Base-by-base conservation (phyloP, 2,888 invertebrate species). In the Drosophila crucigera region DNA sequence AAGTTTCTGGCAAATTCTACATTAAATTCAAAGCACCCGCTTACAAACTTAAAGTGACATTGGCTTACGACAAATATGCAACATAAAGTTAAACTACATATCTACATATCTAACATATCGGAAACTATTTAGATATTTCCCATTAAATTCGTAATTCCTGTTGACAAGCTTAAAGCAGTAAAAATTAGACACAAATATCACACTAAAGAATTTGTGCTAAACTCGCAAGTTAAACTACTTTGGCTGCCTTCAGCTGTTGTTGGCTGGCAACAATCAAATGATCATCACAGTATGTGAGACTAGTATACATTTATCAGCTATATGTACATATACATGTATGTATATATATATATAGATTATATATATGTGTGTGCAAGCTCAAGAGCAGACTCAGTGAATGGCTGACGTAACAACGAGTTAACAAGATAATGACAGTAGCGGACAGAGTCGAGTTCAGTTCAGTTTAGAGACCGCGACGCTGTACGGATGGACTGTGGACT, bases 371-470 rank as follows among this genome's bases (percentile, higher is more conserved):
- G n/a, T 54, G 10, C 65, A 84, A 90, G 83, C 89, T 84, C 61
- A 83, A 83, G 69, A 84, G 84, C 87, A 81, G 69, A 78, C 82
- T 70, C 86, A 90, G 62, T 73, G 85, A 69, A 76, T 72, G 86
- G 68, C 85, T 88, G 87, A 88, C 90, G 87, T 91, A 88, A 88
- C 87, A 88, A 87, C 88, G 88, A 88, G 91, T 88, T 88, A 88
- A 88, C 87, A 88, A 88, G 91, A 88, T 88, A 88, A 88, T 88
- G 91, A 88, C 91, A 90, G 91, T 91, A 84, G 91, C 87, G 70
- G 71, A 84, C 78, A 80, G 83, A 78, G 69, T 66, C 72, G 41
- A 68, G 73, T 61, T 84, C 67, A 59, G 74, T 52, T 80, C 37
- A 63, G 67, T 59, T 60, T 30, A 60, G 59, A 47, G n/a, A 39